Evolutionary conservation across 2,113 vertebrate species (phyloP).

Genomic region (Eublepharis macularius): DNA sequence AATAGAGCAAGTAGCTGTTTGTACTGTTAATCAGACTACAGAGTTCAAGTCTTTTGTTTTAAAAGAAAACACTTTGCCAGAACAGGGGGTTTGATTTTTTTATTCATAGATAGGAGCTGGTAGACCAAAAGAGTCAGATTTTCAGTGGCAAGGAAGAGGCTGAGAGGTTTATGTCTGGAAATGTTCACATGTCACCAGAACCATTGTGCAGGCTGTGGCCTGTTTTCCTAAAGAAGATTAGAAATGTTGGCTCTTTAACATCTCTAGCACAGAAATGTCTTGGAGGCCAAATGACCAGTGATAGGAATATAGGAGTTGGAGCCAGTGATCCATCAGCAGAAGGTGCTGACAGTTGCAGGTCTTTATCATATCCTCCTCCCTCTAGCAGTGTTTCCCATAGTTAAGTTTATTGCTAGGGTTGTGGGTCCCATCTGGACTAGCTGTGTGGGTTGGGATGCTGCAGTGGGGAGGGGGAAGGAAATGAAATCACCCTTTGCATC

Average conservation of each 20-base stretch:
- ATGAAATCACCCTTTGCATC: too few relatives aligned
- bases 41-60: background rate
- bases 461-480: too few relatives aligned
- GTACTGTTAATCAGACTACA: background rate
- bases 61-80: constrained; percentile 5
- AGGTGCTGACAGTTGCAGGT: too few relatives aligned
- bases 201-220: too few relatives aligned
- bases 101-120: background rate
- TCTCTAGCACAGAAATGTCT: background rate
- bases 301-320: too few relatives aligned
- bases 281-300: too few relatives aligned
- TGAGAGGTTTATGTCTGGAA: background rate
- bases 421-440: too few relatives aligned
- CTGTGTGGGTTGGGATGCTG: too few relatives aligned
- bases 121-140: constrained; percentile 13
- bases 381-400: too few relatives aligned
- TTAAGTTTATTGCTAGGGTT: too few relatives aligned
- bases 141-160: background rate
- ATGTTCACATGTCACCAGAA: background rate
- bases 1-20: background rate
- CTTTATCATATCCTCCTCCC: too few relatives aligned
- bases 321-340: too few relatives aligned
- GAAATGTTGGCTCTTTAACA: background rate
- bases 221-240: background rate
- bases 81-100: constrained; percentile 5